These are phyloP conservation scores for Acleris literana DNA, from an alignment of 2,888 invertebrate species.

Conservation along the genomic window DNA sequence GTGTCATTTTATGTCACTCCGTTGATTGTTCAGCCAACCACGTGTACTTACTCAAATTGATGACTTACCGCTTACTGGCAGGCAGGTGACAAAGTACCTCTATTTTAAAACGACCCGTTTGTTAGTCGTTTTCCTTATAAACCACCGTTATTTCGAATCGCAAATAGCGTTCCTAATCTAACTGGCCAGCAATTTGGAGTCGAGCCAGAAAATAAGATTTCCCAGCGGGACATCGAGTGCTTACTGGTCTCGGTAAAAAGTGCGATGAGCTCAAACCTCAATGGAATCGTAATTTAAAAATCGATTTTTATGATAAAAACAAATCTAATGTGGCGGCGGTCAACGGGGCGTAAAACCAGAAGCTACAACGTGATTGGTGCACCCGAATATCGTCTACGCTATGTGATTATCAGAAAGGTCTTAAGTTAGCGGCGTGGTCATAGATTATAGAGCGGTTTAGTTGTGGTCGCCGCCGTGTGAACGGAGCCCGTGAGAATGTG, in stretches of 20 bases:
- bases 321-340: conserved; percentile 45
- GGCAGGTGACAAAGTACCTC: conserved; percentile 5
- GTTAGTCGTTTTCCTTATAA: conserved; percentile 23
- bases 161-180: conserved; percentile 34
- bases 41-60: not conserved
- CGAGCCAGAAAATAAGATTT: conserved; percentile 38
- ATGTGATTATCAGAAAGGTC: conserved; percentile 26
- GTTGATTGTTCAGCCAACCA: not conserved
- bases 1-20: not conserved
- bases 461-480: conserved; percentile 35
- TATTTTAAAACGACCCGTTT: conserved; percentile 10
- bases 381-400: conserved; percentile 53
- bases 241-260: conserved; percentile 35
- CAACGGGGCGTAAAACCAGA: conserved; percentile 78
- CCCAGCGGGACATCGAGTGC: conserved; percentile 36
- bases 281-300: conserved; percentile 49
- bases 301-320: conserved; percentile 48
- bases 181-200: conserved; percentile 35
- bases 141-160: conserved; percentile 30
- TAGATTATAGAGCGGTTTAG: conserved; percentile 30
- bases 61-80: not conserved
- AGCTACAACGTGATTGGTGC: conserved; percentile 63
- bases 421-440: conserved; percentile 59
- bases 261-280: conserved; percentile 38
- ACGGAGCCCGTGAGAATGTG: conserved; percentile 69